phyloP scores from a whole-genome alignment of 2,888 invertebrate genomes.

The Pecten maximus region DNA sequence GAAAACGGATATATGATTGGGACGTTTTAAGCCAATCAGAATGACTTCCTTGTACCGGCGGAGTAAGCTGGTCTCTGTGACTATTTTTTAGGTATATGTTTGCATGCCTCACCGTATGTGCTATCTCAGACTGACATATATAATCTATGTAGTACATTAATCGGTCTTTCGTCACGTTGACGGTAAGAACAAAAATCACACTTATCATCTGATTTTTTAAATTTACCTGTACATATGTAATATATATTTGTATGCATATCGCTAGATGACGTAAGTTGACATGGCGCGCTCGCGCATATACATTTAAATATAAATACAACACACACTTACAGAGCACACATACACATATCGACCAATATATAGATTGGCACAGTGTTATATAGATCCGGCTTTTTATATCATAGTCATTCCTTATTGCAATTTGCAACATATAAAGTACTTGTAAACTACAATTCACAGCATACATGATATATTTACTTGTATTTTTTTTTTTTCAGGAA shows the following conservation, averaged over 20 bases:
- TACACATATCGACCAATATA: background rate
- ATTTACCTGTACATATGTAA: background rate
- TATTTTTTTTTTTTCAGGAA: too few species aligned
- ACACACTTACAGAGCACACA: background rate
- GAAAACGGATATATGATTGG: slow-evolving; percentile 50
- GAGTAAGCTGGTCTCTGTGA: background rate
- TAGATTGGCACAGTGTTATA: too few species aligned
- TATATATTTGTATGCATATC: background rate
- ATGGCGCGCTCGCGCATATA: background rate
- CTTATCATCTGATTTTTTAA: background rate
- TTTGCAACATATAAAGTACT: too few species aligned
- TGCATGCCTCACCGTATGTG: background rate
- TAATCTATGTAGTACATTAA: slow-evolving; percentile 19
- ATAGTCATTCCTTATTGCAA: too few species aligned
- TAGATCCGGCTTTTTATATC: too few species aligned
- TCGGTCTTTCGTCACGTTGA: slow-evolving; percentile 14
- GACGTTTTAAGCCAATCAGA: slow-evolving; percentile 47
- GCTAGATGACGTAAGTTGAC: background rate
- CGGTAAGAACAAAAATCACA: background rate
- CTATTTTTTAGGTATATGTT: slow-evolving; percentile 2
- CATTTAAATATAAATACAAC: background rate
- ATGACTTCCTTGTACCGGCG: slow-evolving; percentile 46
- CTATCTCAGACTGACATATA: slow-evolving; percentile 11
- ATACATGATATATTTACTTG: too few species aligned
- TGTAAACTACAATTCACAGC: too few species aligned